These are phyloP conservation scores for Amiota mariae DNA, from an alignment of 2,888 invertebrate species.

Conservation along the genomic window DNA sequence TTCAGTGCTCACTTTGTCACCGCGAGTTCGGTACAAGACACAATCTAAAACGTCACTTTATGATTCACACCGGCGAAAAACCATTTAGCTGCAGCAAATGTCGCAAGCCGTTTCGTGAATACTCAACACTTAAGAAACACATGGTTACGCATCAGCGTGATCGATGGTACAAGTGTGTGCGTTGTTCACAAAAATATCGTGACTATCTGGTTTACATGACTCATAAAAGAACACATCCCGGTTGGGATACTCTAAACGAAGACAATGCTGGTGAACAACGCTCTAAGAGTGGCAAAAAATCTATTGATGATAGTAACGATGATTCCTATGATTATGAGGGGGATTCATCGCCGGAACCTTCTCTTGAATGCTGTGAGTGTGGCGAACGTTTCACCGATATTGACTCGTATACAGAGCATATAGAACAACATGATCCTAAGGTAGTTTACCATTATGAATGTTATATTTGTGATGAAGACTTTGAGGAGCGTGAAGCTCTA, in stretches of 20 bases:
- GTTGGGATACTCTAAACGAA: conserved; percentile 34
- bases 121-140: conserved; percentile 72
- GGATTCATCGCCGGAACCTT: conserved; percentile 58
- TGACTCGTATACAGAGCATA: conserved; percentile 67
- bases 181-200: conserved; percentile 67
- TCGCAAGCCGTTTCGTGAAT: conserved; percentile 71
- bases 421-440: conserved; percentile 63
- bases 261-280: conserved; percentile 31
- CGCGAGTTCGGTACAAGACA: conserved; percentile 72
- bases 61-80: conserved; percentile 73
- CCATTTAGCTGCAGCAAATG: conserved; percentile 71
- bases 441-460: conserved; percentile 17
- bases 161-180: conserved; percentile 70
- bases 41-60: conserved; percentile 72
- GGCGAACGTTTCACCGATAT: conserved; percentile 66
- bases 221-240: conserved; percentile 64
- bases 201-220: conserved; percentile 69
- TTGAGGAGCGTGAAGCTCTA: conserved; percentile 9
- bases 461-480: conserved; percentile 11
- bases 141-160: conserved; percentile 71
- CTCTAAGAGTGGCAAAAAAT: background rate
- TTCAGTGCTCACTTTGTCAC: conserved; percentile 71
- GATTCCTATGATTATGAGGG: conserved; percentile 64
- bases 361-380: conserved; percentile 70
- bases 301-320: conserved; percentile 30